Evolutionary conservation across 23 tunicate species (phyloP), one percentile per base, ranked within the genome.

Genomic region (Halocynthia aurantium): DNA sequence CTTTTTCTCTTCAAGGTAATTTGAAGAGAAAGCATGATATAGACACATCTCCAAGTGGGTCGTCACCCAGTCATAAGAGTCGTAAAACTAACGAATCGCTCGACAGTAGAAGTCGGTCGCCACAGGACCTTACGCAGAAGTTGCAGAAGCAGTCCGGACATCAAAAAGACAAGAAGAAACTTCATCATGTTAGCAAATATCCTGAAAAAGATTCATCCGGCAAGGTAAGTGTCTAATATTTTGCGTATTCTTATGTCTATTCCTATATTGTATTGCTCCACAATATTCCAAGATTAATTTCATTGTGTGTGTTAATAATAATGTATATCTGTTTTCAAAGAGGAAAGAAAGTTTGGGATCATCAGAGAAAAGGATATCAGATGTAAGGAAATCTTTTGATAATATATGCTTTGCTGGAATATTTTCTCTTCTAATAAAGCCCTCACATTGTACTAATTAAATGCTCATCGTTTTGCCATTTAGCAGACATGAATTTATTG

Each of bases 51-150:
- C 60, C 55, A 6, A 17, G 64, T 54, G 78, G 62, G 10, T 40
- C 62, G 12, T 52, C 62, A 21, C 49, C 64, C 13, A 54, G 64
- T 21, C n/a, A 40, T 13, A 74, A 74, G 22, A 54, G 55, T 9
- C 13, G 78, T 54, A 55, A 18, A 74, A 74, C 62, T 10, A 62
- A 74, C 55, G 78, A 74, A 53, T 22, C 22, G 72, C 72, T 67
- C 4, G 72, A 65, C 9, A 65, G 19, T 9, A 65, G 70, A 65
- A 65, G 70, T 65, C 49, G 70, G 31, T 65, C 70, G 22, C 70
- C 70, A 10, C 10, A 20, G 22, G 70, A 65, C 22, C 31, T 0
- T 10, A 65, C 1, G 5, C 70, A 65, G 31, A 65, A 65, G 31
- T 15, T 15, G 22, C 19, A 40, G 10, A 49, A 49, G 15, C 22